Base-by-base conservation (phyloP, 1,140 invertebrate genomes). In the Neodiprion pinetum region DNA sequence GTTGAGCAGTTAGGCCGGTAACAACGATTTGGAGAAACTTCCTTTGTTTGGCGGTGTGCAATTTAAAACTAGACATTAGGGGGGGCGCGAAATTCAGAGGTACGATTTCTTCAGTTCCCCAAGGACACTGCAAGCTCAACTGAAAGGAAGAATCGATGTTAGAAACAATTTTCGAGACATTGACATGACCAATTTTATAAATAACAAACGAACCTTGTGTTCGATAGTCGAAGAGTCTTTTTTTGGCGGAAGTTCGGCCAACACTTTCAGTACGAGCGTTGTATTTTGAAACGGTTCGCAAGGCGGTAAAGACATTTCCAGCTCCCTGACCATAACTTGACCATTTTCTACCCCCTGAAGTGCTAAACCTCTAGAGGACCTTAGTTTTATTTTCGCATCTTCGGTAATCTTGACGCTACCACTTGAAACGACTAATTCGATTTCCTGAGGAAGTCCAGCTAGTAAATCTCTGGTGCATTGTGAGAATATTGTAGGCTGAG, bases 21-120 rank as follows among this genome's bases (percentile, higher is more conserved):
- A 97, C 90, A 1, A 92, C 91, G 12, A 96, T 91, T 85, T 96
- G 93, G 7, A 96, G 80, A 80, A 95, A 96, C 88, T 97, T 96
- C 79, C 93, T 91, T 23, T 92, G 91, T 75, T 94, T 92, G 9
- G 94, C 94, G 0, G 96, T 97, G 73, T 96, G 93, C 3, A 98
- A 88, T 75, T 94, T 93, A 89, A 95, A 94, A 9, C 90, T 91
- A 1, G 94, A 92, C 78, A 92, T 92, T 81, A 98, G 92, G 1
- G 96, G 96, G 9, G 95, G 93, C 2, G 93, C 91, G 87, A 98
- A 97, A 80, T 94, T 92, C 1, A 98, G 85, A 0, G 90, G 88
- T 68, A 95, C 93, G 72, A 91, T 91, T 67, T 91, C 91, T 53
- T 94, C 92, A 9, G 90, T 87, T 78, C 90, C 91, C 94, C 95